A percentile compares a stretch with the other conserved stretches of the same genome.
phyloP scores from a whole-genome alignment of 2,797 vertebrate genomes.

The Graptemys geographica region DNA sequence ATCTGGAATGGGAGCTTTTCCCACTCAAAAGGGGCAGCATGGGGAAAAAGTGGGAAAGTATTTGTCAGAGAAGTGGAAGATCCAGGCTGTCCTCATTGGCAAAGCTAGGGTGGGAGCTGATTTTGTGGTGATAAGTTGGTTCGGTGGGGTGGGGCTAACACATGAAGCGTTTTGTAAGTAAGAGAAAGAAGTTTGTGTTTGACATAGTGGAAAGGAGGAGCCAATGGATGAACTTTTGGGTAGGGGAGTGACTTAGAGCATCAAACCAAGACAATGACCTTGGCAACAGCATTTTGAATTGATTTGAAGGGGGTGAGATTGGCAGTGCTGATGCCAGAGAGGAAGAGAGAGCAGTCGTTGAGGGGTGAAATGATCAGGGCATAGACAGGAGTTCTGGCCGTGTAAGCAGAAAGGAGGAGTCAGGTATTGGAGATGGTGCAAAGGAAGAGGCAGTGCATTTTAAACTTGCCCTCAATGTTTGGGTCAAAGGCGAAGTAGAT shows the following conservation, averaged over 20 bases:
- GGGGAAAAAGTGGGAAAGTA: background rate
- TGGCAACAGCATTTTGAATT: background rate
- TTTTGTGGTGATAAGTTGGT: background rate
- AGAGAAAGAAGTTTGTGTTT: background rate
- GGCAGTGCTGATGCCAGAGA: background rate
- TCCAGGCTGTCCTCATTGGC: background rate
- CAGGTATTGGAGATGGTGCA: background rate
- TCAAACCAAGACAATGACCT: background rate
- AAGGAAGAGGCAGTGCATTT: background rate
- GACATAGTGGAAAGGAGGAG: background rate
- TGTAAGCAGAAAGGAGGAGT: background rate
- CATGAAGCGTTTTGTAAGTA: background rate
- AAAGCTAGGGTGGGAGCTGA: background rate
- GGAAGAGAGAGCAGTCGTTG: background rate
- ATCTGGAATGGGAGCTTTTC: background rate
- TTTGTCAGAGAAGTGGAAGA: background rate
- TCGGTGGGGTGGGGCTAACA: rapidly evolving
- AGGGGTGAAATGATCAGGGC: background rate
- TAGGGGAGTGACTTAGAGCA: background rate
- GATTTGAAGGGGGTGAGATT: background rate
- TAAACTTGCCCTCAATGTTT: background rate
- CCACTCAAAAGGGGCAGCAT: background rate
- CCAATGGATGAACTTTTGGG: background rate
- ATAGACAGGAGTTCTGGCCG: background rate
- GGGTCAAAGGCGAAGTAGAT: background rate